Evolutionary conservation across 2,113 vertebrate species (phyloP), one percentile per base, ranked within the genome.

Genomic region (Proteles cristata): DNA sequence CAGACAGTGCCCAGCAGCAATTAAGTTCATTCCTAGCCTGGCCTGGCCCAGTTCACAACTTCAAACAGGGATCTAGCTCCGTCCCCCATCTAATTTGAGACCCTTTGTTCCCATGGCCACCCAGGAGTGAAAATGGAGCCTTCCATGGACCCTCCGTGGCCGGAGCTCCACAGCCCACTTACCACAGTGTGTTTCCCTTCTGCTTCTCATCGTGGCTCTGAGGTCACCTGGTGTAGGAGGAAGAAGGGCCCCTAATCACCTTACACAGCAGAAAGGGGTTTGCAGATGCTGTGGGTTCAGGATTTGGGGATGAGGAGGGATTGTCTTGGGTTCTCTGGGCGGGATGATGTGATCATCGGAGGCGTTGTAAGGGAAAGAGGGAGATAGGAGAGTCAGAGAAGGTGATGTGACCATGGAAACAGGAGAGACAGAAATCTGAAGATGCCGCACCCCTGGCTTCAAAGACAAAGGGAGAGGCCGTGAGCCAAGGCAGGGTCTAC

Each of bases 191-290:
- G 16, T 81, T 81, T 91, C 35, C 63, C 17, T 69, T 45, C 65
- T 45, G n/a, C 65, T 69, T 43, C 48, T 91, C 26, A 17, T 43
- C 48, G 1, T 58, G 77, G 12, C n/a, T 77, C 55, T 65, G 31
- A 19, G 88, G 39, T 58, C 39, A 26, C 31, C 31, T 0, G 5
- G 73, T 25, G 39, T 31, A 14, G 0, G 0, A 69, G 43, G 19
- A 33, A 45, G 74, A 61, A 33, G 73, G 45, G 33, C 58, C 61
- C 23, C 8, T 39, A 39, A 23, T 21, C 50, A 66, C 63, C 76
- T 80, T 35, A 31, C 23, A 17, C 21, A 25, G 33, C 33, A 65
- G 50, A 66, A 35, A 25, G 33, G 45, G 10, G 48, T 66, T 66
- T 68, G 76, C 61, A 53, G 43, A 50, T 28, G 43, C 43, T 6